Evolutionary conservation across 2,888 invertebrate genomes (phyloP), one percentile per base, ranked within the genome.

Genomic region (Lasioglossum leucozonium): DNA sequence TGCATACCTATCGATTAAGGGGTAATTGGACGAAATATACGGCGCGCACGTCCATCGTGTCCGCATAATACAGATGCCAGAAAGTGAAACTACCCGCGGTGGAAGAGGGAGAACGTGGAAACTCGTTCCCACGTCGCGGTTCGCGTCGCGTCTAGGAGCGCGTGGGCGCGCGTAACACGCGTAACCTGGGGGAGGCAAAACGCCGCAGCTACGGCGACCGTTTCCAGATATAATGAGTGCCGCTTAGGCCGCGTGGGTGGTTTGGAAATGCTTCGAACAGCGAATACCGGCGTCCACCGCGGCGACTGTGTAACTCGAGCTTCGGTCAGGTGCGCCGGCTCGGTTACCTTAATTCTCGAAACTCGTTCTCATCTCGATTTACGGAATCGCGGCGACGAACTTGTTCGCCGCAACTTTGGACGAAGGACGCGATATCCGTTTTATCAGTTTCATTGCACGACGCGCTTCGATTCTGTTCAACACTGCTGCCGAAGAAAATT

Each of bases 281-380:
- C 72, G 82, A 69, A 89, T 85, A 81, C 77, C 67, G 51, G 11
- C 30, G 71, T 34, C 71, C 80, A 67, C 40, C 30, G 72, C 30
- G 72, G 26, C 37, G 65, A 72, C 79, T 77, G 88, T 89, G 88
- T 89, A 89, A 89, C 86, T 88, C 89, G 90, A 89, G 81, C 83
- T 84, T 79, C 84, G 88, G 86, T 91, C 91, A 91, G 91, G 91
- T 91, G 91, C 91, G 77, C 78, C 88, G 81, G 86, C 88, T 91
- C 91, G 88, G 87, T 91, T 91, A 91, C 90, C 91, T 91, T 91
- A 91, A 91, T 91, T 87, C 91, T 87, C 91, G 81, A 89, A 89
- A 91, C 91, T 91, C 85, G 91, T 91, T 91, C 88, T 82, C 84
- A 55, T 86, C 85, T 90, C 88, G 89, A 90, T 87, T 90, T 87